Evolutionary conservation across 2,888 invertebrate species (phyloP).

Genomic region (Melieria omissa): DNA sequence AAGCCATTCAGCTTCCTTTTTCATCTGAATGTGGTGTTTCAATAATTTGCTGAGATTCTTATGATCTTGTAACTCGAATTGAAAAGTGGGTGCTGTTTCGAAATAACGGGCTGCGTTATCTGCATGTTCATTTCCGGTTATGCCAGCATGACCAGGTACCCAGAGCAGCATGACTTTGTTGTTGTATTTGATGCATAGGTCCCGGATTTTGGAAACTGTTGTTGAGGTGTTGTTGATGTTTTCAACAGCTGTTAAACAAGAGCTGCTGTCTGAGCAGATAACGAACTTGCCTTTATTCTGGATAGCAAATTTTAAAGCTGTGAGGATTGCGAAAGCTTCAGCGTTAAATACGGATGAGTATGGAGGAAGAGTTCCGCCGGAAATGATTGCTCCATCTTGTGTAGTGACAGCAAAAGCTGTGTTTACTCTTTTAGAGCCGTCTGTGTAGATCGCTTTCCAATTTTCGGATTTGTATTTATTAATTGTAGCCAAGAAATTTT

Average conservation of each 20-base stretch:
- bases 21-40: not conserved
- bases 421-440: slow-evolving; percentile 11
- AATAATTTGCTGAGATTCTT: not conserved
- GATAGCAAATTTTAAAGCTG: not conserved
- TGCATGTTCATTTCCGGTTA: slow-evolving; percentile 5
- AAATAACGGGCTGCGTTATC: not conserved
- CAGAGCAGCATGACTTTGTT: not conserved
- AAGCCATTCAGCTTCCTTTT: no score
- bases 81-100: slow-evolving; percentile 1
- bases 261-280: slow-evolving; percentile 6
- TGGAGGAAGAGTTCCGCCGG: not conserved
- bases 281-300: slow-evolving; percentile 8
- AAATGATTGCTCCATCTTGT: not conserved
- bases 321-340: slow-evolving; percentile 7
- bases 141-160: slow-evolving; percentile 3
- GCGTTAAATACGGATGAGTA: not conserved
- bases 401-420: slow-evolving; percentile 6
- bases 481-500: not conserved
- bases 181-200: slow-evolving; percentile 10
- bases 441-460: slow-evolving; percentile 10
- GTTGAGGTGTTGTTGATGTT: not conserved
- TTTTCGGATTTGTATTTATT: not conserved
- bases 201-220: not conserved
- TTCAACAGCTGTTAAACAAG: not conserved
- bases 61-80: not conserved